Evolutionary conservation across 2,113 vertebrate species (phyloP), one percentile per base, ranked within the genome.

Genomic region (Perognathus longimembris): DNA sequence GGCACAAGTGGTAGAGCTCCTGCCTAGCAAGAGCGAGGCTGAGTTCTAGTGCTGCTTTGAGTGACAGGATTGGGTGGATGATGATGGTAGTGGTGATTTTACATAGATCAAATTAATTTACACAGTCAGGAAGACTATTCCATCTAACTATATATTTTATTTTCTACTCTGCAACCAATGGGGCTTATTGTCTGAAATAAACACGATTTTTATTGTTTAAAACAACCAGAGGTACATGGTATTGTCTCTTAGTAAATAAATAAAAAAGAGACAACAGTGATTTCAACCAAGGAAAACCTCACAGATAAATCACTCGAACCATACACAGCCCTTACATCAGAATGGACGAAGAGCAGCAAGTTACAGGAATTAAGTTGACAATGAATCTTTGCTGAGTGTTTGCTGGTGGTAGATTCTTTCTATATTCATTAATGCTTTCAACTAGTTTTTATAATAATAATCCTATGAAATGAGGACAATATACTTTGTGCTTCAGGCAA

Each of bases 81-180:
- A 59, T 59, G 57, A 59, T 59, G 57, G 50, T 54, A 17, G 8
- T 54, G 50, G 57, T 59, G 57, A 26, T 88, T 93, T 89, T 85
- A 70, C 86, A 70, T 86, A 66, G 67, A 93, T 82, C 86, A 80
- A 66, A 86, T 79, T 77, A 82, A 93, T 83, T 88, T 77, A 66
- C 34, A 82, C 81, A n/a, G 59, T 71, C 83, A 91, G 36, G 38
- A 95, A 86, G 88, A 85, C 14, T 42, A 36, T 57, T 93, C 45
- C 7, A n/a, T 89, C 85, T 85, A 87, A 89, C 70, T 76, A 57
- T 66, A 32, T 85, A 50, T 70, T 26, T 69, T 85, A 17, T 87
- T 74, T 81, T 57, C 89, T 81, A 21, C 15, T 30, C 50, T 64
- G n/a, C 50, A 80, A 2, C 70, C 71, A 54, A 10, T 17, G 36